Base-by-base conservation (phyloP, 2,113 vertebrate genomes). In the Marmota flaviventris region DNA sequence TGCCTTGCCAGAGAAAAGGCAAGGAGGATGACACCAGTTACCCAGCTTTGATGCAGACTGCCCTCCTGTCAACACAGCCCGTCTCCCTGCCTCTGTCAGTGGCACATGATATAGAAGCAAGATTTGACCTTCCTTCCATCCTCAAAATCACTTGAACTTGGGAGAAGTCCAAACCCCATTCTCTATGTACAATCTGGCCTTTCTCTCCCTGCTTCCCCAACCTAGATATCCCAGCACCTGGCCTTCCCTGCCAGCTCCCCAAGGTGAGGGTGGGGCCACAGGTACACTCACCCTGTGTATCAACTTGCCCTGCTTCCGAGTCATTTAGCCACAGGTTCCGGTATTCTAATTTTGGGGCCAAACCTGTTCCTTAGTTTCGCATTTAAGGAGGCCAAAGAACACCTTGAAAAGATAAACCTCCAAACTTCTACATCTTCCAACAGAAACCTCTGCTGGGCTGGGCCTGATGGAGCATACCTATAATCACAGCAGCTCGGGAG, bases 351-450 rank as follows among this genome's bases (percentile, higher is more conserved):
- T 95, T 81, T 76, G 86, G 45, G 32, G 81, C 86, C 95, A 97
- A 92, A 97, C 89, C 93, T 85, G 45, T 88, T 95, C 76, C 95
- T 88, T 96, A 48, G 87, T 89, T 97, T 97, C 92, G 97, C 9
- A 69, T 20, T 67, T 92, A 88, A 88, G 86, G 29, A 87, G 84
- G 48, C 93, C 20, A n/a, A 83, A 96, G 89, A 93, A 96, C 63
- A 97, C 25, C 73, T 91, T 93, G 53, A 22, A 96, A 94, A 97
- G 48, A 53, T 96, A 96, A 96, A 97, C 76, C 92, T 69, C 85
- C 94, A 87, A 94, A 91, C 73, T 91, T 97, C 70, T 37, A 78
- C 58, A 76, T 96, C 88, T 79, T 95, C 76, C 56, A 95, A 91
- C 67, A 97, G 97, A 96, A 97, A 96, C 87, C 67, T 92, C 58